These are phyloP conservation scores for Dissostichus mawsoni DNA, from an alignment of 2,113 vertebrate species.

Conservation along the genomic window DNA sequence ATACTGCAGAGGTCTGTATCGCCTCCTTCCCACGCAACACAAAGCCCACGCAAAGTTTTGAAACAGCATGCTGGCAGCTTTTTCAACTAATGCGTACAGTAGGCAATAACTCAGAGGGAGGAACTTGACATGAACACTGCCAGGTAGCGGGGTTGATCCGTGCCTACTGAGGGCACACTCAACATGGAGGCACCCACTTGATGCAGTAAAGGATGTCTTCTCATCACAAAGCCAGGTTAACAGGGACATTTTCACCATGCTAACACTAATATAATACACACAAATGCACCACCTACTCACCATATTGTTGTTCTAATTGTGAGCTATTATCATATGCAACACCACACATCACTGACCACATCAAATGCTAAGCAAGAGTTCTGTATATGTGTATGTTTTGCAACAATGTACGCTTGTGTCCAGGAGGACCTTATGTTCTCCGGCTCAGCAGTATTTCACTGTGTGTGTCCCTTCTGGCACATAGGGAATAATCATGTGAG, in stretches of 20 bases:
- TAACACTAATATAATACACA: conserved; percentile 32
- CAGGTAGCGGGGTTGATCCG: conserved; percentile 27
- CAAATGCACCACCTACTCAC: conserved; percentile 53
- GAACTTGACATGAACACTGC: conserved; percentile 6
- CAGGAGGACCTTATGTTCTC: conserved; percentile 11
- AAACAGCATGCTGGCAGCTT: conserved; percentile 34
- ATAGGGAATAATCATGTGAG: conserved; percentile 21
- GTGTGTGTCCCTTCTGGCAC: neutral
- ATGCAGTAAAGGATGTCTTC: neutral
- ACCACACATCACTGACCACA: conserved; percentile 1
- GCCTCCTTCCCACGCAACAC: conserved; percentile 55
- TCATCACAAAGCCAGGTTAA: neutral
- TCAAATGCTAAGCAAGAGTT: neutral
- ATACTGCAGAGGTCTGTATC: conserved; percentile 49
- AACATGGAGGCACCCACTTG: conserved; percentile 10
- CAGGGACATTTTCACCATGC: conserved; percentile 25
- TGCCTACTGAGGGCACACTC: conserved; percentile 37
- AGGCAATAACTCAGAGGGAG: conserved; percentile 11
- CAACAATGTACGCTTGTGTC: neutral
- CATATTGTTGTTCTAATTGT: conserved; percentile 26
- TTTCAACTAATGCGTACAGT: neutral
- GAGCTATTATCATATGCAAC: conserved; percentile 14
- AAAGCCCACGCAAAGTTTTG: conserved; percentile 61
- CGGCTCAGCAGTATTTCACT: neutral
- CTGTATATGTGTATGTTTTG: conserved; percentile 1